Base-by-base conservation (phyloP, 2,888 invertebrate species). In the Globia sparganii region DNA sequence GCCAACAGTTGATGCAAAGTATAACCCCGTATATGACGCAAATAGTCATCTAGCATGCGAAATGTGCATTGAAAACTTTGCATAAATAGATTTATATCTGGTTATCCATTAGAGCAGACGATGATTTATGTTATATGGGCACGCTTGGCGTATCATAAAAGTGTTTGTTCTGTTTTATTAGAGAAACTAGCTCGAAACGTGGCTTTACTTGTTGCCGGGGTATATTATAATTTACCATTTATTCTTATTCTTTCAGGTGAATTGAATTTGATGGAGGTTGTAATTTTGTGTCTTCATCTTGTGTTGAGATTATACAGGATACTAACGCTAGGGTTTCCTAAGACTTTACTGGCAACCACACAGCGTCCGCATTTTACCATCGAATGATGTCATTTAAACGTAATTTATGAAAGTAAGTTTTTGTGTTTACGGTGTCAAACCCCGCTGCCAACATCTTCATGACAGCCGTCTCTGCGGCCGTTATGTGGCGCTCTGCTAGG, bases 71-170 rank as follows among this genome's bases (percentile, higher is more conserved):
- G 94, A 94, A 94, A 95, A 95, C 93, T 95, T 93, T 92, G 94
- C 95, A 95, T 94, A 94, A 95, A 95, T 94, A 95, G 94, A 96
- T 94, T 95, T 95, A 94, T 94, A 93, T 93, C 94, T 91, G 88
- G 90, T 92, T 92, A 94, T 94, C 93, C 94, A 95, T 95, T 94
- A 95, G 92, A 92, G 89, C 86, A 86, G 85, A 78, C 77, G 83
- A 89, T 95, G 95, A 96, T 96, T 94, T 94, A 96, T 94, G 87
- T 80, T 78, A 87, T 77, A 89, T 86, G 86, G 90, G 90, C 96
- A 96, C 94, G 96, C 94, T 89, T 86, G 78, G 81, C 86, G 82
- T 84, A 88, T 89, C 87, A 82, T 89, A 83, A 87, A 87, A 86
- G 76, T 87, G 82, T 84, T 83, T 89, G 81, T 73, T 78, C 80